Evolutionary conservation across 2,888 invertebrate genomes (phyloP).

Genomic region (Sinodicranocentrus sp.): DNA sequence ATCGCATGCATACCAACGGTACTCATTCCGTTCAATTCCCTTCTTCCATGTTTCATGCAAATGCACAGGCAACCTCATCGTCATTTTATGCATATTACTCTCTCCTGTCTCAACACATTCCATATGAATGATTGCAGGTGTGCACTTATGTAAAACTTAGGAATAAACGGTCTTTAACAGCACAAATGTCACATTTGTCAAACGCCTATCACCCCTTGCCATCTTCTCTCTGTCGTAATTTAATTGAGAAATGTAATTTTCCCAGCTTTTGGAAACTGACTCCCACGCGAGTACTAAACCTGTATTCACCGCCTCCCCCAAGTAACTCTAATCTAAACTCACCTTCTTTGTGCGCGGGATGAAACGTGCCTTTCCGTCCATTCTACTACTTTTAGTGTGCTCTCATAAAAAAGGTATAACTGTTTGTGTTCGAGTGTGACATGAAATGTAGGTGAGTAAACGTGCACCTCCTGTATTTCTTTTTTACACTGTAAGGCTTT

Average conservation of each 20-base stretch:
- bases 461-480: no score
- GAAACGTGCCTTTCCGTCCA: conserved; percentile 20
- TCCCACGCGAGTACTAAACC: conserved; percentile 58
- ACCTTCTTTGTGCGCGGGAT: neutral
- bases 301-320: no score
- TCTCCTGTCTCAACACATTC: neutral
- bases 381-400: neutral
- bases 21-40: conserved; percentile 21
- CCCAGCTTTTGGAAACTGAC: conserved; percentile 42
- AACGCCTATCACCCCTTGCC: neutral
- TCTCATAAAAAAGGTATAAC: conserved; percentile 10
- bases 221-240: conserved; percentile 24
- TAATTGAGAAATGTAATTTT: conserved; percentile 55
- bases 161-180: neutral
- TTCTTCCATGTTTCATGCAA: conserved; percentile 9
- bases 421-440: neutral
- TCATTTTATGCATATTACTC: no score
- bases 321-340: conserved; percentile 24
- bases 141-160: neutral
- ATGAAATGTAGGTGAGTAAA: neutral
- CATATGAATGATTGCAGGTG: conserved; percentile 6
- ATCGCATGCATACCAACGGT: conserved; percentile 46
- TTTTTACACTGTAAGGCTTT: neutral
- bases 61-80: neutral
- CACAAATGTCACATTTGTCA: conserved; percentile 41